Percentiles rank a stretch among this genome's conserved stretches.
Conservation (phyloP, 2,113 vertebrate genomes). For the Podiceps cristatus region DNA sequence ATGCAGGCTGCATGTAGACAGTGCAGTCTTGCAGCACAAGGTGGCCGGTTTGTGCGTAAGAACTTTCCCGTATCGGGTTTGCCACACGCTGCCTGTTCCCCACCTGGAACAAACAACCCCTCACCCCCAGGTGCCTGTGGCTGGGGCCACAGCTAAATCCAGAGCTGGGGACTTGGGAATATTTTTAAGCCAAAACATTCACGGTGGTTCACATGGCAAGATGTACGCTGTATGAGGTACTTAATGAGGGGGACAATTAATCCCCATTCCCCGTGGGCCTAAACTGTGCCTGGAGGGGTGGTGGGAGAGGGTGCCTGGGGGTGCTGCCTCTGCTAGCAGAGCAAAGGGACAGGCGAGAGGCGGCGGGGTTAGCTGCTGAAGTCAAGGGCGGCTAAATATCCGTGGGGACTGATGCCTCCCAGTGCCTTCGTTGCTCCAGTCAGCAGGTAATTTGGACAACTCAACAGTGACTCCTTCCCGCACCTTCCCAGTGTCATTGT, state of each 20-base stretch:
- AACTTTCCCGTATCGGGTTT: not conserved
- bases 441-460: not conserved
- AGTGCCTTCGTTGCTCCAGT: accelerated
- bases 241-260: not conserved
- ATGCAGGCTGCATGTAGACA: accelerated
- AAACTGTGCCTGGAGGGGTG: not conserved
- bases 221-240: not conserved
- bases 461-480: not conserved
- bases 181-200: not conserved
- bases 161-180: not conserved
- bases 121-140: accelerated
- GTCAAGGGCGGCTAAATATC: not conserved
- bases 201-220: not conserved
- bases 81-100: not conserved
- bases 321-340: not conserved
- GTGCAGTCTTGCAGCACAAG: not conserved
- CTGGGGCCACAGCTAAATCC: not conserved
- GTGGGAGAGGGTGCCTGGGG: not conserved
- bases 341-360: not conserved
- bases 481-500: not conserved
- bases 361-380: not conserved
- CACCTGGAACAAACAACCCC: not conserved
- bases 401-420: accelerated
- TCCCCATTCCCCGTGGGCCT: accelerated
- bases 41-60: not conserved